Percentiles rank a stretch among this genome's conserved stretches.
Conservation (phyloP, 2,888 invertebrate genomes). For the Cordilura impudica region DNA sequence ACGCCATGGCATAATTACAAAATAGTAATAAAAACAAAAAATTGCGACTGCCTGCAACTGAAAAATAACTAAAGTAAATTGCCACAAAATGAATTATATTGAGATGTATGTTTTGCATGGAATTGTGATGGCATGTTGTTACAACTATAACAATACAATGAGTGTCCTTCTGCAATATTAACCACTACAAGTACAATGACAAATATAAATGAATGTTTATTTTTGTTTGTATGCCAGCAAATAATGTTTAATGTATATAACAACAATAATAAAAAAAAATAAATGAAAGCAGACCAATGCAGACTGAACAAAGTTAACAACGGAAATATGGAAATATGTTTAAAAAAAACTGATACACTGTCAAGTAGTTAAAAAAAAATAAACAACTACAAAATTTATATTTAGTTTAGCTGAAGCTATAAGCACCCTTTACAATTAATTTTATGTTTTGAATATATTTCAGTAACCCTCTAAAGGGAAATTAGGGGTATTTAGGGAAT, state of each 20-base stretch:
- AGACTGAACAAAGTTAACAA: constrained; percentile 39
- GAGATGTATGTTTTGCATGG: not conserved
- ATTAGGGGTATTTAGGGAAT: no score
- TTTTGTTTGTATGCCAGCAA: not conserved
- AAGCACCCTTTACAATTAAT: no score
- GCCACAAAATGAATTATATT: constrained; percentile 30
- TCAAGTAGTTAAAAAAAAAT: no score
- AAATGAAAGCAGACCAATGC: not conserved
- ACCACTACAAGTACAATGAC: constrained; percentile 42
- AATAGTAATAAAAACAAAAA: not conserved
- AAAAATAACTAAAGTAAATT: not conserved
- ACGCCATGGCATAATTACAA: constrained; percentile 56
- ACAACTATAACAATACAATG: constrained; percentile 1
- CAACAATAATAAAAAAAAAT: not conserved
- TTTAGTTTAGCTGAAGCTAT: no score
- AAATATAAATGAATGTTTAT: not conserved
- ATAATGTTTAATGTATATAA: not conserved
- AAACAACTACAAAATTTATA: no score
- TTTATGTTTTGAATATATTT: no score
- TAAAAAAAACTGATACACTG: constrained; percentile 14
- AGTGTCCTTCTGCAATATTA: constrained; percentile 53
- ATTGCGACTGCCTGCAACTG: not conserved
- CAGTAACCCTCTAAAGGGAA: no score
- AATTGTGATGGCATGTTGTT: not conserved
- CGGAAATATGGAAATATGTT: constrained; percentile 60